phyloP scores from a whole-genome alignment of 2,113 vertebrate species.

The Pseudopipra pipra region DNA sequence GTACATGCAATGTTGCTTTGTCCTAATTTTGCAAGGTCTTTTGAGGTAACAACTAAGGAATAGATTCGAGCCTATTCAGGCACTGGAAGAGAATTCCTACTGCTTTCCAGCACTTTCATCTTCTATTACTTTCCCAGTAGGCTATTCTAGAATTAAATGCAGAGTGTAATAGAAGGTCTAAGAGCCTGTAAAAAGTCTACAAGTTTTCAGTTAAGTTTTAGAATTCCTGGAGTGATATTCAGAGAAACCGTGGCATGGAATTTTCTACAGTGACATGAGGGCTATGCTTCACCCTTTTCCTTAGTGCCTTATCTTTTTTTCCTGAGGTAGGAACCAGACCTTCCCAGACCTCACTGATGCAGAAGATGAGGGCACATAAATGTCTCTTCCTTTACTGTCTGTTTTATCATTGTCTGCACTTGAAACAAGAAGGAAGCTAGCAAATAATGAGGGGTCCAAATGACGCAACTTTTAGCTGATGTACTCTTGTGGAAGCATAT shows the following conservation, averaged over 20 bases:
- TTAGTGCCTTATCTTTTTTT: not conserved
- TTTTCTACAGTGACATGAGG: not conserved
- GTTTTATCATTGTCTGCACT: not conserved
- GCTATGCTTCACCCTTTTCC: not conserved
- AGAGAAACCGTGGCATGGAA: not conserved
- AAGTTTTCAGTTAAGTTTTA: not conserved
- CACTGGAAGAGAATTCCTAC: not conserved
- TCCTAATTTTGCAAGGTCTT: not conserved
- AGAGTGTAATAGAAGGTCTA: not conserved
- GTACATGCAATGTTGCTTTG: not conserved
- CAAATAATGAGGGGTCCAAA: not conserved
- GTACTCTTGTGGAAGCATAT: not conserved
- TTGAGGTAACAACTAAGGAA: not conserved
- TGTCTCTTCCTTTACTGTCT: not conserved
- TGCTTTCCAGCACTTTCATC: not conserved
- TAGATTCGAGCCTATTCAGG: not conserved
- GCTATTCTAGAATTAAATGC: not conserved
- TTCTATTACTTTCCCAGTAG: not conserved
- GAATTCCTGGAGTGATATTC: not conserved
- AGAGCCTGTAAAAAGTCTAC: not conserved
- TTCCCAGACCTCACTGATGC: accelerated
- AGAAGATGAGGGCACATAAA: not conserved
- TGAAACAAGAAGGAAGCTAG: not conserved
- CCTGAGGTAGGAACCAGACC: not conserved
- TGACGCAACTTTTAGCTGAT: not conserved